Evolutionary conservation across 2,888 invertebrate species (phyloP), one percentile per base, ranked within the genome.

Genomic region (Dione juno): DNA sequence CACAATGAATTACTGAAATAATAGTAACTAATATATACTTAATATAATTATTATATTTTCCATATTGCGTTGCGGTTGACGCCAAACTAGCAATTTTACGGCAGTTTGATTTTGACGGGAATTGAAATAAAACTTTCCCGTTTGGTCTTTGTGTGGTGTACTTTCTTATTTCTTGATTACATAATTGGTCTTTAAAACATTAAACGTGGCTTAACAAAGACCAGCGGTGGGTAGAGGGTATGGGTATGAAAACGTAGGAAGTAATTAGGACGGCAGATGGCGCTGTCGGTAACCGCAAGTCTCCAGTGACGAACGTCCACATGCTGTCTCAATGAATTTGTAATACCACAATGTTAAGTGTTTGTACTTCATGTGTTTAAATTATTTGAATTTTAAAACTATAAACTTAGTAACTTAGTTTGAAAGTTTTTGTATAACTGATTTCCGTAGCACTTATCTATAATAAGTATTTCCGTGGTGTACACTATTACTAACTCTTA

Each of bases 261-360:
- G 90, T 86, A 90, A 91, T 92, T 90, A 90, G 81, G 76, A 59
- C 78, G 81, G 79, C 92, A 93, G 90, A 92, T 92, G 93, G 90
- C 84, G 87, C 77, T 80, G 79, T 58, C 66, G 57, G 72, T 74
- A 71, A 82, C 81, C 82, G 76, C 81, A 81, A 74, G 71, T 75
- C 77, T 72, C 77, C 77, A 71, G 72, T 71, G 77, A 77, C 75
- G 77, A 77, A 74, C 69, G 72, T 74, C 72, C 76, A 77, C 70
- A 75, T 76, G 76, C 57, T 53, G 72, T 70, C 48, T 71, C 48
- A 58, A 69, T 63, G 43, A 66, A 52, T 65, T 48, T 59, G 66
- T 67, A 58, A 67, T 69, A 72, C 69, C 67, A 48, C 70, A 61
- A 37, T 37, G 61, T 5, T 57, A 66, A 58, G 43, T n/a, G 59